phyloP scores from a whole-genome alignment of 1,140 invertebrate species.

The Bombus sibiricus region DNA sequence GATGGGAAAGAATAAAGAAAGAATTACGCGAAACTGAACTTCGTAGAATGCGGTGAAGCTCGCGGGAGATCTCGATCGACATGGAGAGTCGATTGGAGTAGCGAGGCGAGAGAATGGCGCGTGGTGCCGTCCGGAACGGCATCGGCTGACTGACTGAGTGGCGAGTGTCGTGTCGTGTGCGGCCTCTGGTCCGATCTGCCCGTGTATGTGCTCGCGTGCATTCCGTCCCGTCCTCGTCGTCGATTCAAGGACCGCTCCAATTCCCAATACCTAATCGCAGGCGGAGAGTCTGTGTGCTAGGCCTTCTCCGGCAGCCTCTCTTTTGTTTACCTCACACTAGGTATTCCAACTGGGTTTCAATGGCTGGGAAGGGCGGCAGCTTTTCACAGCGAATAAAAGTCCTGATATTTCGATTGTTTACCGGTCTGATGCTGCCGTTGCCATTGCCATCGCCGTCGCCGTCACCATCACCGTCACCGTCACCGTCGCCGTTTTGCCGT shows the following conservation, averaged over 20 bases:
- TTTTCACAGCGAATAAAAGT: constrained; percentile 31
- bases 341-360: background rate
- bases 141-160: constrained; percentile 71
- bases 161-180: constrained; percentile 55
- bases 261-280: constrained; percentile 32
- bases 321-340: constrained; percentile 17
- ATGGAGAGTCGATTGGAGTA: constrained; percentile 35
- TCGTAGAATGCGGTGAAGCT: background rate
- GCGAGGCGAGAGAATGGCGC: constrained; percentile 23
- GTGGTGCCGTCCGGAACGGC: constrained; percentile 64
- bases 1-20: background rate
- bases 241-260: constrained; percentile 45
- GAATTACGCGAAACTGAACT: too few species aligned
- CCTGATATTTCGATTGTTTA: constrained; percentile 46
- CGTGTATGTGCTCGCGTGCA: background rate
- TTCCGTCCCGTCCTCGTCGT: constrained; percentile 16
- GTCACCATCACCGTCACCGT: too few species aligned
- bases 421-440: background rate
- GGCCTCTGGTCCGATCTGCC: background rate
- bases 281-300: too few species aligned
- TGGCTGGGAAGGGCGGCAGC: background rate
- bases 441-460: background rate
- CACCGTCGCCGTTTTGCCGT: too few species aligned
- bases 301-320: background rate
- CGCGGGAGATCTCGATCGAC: constrained; percentile 7